Evolutionary conservation across 2,113 vertebrate genomes (phyloP), one percentile per base, ranked within the genome.

Genomic region (Rostratula benghalensis): DNA sequence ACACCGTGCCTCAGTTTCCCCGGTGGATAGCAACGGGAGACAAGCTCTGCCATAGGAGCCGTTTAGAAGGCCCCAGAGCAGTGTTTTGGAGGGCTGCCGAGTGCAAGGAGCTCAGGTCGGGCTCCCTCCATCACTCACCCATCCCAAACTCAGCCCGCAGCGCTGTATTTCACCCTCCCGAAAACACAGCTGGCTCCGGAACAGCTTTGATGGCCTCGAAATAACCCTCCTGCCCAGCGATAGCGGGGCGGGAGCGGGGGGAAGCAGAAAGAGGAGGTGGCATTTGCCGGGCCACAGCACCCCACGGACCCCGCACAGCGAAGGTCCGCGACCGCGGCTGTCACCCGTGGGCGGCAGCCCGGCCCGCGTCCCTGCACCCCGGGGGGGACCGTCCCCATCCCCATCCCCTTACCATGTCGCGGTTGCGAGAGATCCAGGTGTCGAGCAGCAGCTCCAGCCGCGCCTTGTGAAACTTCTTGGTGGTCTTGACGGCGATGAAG

Each of bases 401-500:
- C 86, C 24, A 3, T 16, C 18, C 63, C 85, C 97, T 98, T 97
- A 99, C 99, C 99, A 99, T 98, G 82, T 98, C 98, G 97, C 97
- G 94, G 96, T 99, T 98, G 91, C 99, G 98, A 30, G 99, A 99
- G 97, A 99, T 98, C 99, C 99, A 99, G 3, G 99, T 99, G 85
- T 99, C 99, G 82, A 99, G 98, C 28, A 99, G 98, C 96, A 99
- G 98, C 82, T 98, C 98, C 56, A 99, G 98, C 70, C 99, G 97
- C 94, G 98, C 98, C 82, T 98, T 98, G 88, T 99, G 99, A 93
- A 99, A 99, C 98, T 99, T 99, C 94, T 98, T 99, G 76, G 99
- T 99, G 97, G 99, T 99, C 97, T 99, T 99, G 83, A 99, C 99
- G 1, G 99, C 99, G 96, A 99, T 98, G 98, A 99, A 99, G 94